Evolutionary conservation across 2,888 invertebrate genomes (phyloP).

Genomic region (Ischnus inquisitorius): DNA sequence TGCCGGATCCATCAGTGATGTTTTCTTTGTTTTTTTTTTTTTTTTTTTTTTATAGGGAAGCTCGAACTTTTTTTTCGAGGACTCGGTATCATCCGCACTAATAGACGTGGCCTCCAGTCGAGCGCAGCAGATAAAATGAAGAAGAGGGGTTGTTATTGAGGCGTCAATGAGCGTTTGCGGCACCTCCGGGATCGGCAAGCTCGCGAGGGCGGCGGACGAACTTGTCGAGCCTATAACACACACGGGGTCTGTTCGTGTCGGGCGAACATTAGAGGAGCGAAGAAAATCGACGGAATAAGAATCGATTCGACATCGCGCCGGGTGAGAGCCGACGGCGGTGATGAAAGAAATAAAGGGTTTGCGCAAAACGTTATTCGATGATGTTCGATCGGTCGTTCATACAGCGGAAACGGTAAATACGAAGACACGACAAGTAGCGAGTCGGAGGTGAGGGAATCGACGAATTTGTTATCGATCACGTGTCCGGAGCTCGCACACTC

Average conservation of each 20-base stretch:
- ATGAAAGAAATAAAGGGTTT: constrained; percentile 50
- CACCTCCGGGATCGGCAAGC: constrained; percentile 68
- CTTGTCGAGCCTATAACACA: constrained; percentile 66
- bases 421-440: constrained; percentile 10
- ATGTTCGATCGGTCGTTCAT: constrained; percentile 57
- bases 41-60: constrained; percentile 41
- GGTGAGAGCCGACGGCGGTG: constrained; percentile 46
- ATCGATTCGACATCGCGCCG: constrained; percentile 75
- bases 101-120: constrained; percentile 1
- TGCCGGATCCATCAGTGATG: background rate
- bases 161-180: constrained; percentile 58
- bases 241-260: constrained; percentile 78
- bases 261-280: constrained; percentile 77
- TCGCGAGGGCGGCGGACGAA: constrained; percentile 27
- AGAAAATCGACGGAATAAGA: constrained; percentile 77
- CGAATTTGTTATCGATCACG: constrained; percentile 13
- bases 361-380: constrained; percentile 59
- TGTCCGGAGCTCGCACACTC: background rate
- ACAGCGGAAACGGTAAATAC: constrained; percentile 6
- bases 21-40: background rate
- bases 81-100: constrained; percentile 21
- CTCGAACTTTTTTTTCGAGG: constrained; percentile 26
- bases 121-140: constrained; percentile 16
- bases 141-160: constrained; percentile 28
- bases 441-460: constrained; percentile 10